Base-by-base conservation (phyloP, 1,140 invertebrate species). In the Drosophila oshimai region DNA sequence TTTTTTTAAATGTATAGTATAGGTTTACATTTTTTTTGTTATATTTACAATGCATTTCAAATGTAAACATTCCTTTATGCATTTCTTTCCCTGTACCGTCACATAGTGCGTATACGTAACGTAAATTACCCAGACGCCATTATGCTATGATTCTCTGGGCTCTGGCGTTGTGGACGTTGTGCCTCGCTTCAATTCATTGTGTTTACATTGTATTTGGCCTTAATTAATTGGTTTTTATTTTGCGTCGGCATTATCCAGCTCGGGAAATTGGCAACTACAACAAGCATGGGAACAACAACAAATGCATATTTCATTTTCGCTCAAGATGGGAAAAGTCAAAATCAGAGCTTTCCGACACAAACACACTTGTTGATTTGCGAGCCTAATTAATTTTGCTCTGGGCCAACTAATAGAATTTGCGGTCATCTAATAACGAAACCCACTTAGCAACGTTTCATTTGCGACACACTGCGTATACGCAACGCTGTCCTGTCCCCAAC, bases 181-280 rank as follows among this genome's bases (percentile, higher is more conserved):
- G 37, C 46, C 24, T 65, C 41, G 34, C 26, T 50, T 65, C 58
- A 65, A 45, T 72, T 53, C 75, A 75, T 60, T 83, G 51, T 76
- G 65, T 69, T 67, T 54, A 50, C 55, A 73, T 72, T 73, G 61
- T 73, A 60, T 80, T 72, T 72, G 67, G 36, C 65, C 70, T 80
- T 75, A 84, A 84, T 84, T 86, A 84, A 86, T 86, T 86, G 62
- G 42, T 49, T 42, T 74, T 74, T 77, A 67, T 58, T 74, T 54
- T 60, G 53, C n/a, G 13, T 47, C 36, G 34, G 54, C 26, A 33
- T 71, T 71, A 39, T 24, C 37, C 44, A 33, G 29, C 47, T 15
- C 26, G n/a, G 22, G 62, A 26, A 29, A 61, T 50, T 36, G 50
- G 24, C 34, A 22, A 20, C 31, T 9, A 42, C 28, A 29, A 51